phyloP scores from a whole-genome alignment of 2,888 invertebrate species.

The Orthosia gracilis region DNA sequence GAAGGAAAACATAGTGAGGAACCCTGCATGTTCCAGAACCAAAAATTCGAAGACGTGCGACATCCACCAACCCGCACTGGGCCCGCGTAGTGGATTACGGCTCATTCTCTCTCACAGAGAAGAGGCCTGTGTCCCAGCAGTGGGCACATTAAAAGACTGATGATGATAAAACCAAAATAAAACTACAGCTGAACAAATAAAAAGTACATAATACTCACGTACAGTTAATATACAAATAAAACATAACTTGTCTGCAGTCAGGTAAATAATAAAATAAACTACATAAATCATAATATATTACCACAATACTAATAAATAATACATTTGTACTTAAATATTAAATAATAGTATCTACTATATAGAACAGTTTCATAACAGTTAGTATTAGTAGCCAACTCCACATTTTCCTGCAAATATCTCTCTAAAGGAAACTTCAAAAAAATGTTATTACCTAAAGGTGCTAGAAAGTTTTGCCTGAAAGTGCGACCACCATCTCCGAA shows the following conservation, averaged over 20 bases:
- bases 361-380: not conserved
- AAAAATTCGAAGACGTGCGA: too few species aligned
- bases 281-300: not conserved
- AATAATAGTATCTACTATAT: constrained; percentile 6
- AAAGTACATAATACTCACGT: not conserved
- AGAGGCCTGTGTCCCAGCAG: too few species aligned
- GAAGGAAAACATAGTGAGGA: too few species aligned
- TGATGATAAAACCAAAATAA: constrained; percentile 2
- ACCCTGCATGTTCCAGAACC: too few species aligned
- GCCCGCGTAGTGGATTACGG: too few species aligned
- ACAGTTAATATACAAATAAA: not conserved
- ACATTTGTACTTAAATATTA: constrained; percentile 5
- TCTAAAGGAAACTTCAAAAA: constrained; percentile 14
- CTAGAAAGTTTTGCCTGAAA: constrained; percentile 5
- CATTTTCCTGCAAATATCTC: constrained; percentile 15
- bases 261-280: constrained; percentile 7
- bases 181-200: constrained; percentile 5
- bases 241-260: not conserved
- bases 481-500: constrained; percentile 22
- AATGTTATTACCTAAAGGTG: constrained; percentile 18
- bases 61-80: too few species aligned
- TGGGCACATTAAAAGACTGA: too few species aligned
- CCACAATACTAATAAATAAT: constrained; percentile 9
- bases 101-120: too few species aligned
- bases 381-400: not conserved